Evolutionary conservation across 2,797 vertebrate genomes (phyloP).

Genomic region (Ctenopoma multispine): DNA sequence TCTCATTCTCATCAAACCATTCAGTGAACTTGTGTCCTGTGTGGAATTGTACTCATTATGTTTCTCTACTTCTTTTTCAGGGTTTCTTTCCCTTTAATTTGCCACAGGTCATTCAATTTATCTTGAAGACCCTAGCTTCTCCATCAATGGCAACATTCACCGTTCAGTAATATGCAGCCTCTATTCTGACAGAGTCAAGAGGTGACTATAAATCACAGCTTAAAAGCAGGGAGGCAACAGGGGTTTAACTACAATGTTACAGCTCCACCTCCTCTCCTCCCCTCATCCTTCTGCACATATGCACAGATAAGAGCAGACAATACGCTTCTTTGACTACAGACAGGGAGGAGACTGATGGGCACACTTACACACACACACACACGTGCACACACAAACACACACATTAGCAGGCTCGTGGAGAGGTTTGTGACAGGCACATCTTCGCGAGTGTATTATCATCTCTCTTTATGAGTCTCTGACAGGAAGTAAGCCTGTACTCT

Average conservation of each 20-base stretch:
- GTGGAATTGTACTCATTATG: background rate
- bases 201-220: constrained; percentile 71
- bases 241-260: constrained; percentile 62
- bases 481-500: constrained; percentile 73
- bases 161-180: constrained; percentile 36
- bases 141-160: constrained; percentile 43
- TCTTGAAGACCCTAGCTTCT: constrained; percentile 20
- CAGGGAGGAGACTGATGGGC: constrained; percentile 48
- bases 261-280: constrained; percentile 46
- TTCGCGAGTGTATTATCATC: constrained; percentile 68
- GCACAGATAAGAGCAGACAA: constrained; percentile 80
- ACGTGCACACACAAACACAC: constrained; percentile 26
- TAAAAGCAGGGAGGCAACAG: constrained; percentile 63
- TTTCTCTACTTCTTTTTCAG: background rate
- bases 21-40: background rate
- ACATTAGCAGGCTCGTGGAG: constrained; percentile 21
- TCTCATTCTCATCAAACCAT: background rate
- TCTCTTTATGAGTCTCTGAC: constrained; percentile 76
- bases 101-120: background rate
- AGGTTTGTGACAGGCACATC: constrained; percentile 55
- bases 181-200: constrained; percentile 56
- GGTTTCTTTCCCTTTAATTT: background rate
- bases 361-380: constrained; percentile 25
- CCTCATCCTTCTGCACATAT: constrained; percentile 61
- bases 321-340: constrained; percentile 70